A percentile compares a stretch with the other conserved stretches of the same genome.
phyloP scores from a whole-genome alignment of 2,888 invertebrate species.

The Phalera bucephala region DNA sequence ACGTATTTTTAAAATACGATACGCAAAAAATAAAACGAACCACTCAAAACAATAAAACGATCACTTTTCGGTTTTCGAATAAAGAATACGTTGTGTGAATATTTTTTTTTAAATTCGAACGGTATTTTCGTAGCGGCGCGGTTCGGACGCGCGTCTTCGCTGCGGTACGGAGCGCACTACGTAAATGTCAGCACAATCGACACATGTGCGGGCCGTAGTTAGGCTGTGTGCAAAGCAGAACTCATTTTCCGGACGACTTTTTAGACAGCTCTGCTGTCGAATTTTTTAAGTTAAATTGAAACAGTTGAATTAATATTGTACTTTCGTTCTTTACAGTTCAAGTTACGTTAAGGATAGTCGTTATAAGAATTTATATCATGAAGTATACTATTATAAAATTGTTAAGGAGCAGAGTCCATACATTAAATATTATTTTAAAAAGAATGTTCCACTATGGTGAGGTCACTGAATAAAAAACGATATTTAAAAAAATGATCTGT shows the following conservation, averaged over 20 bases:
- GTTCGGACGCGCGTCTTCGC: conserved; percentile 60
- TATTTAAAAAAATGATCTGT: too few relatives aligned
- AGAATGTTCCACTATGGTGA: too few relatives aligned
- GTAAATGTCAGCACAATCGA: conserved; percentile 78
- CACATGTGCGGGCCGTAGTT: conserved; percentile 75
- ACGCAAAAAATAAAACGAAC: conserved; percentile 20
- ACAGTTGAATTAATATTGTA: too few relatives aligned
- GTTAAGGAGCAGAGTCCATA: too few relatives aligned
- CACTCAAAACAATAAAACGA: conserved; percentile 38
- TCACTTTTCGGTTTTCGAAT: conserved; percentile 37
- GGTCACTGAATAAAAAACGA: too few relatives aligned
- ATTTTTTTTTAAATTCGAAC: conserved; percentile 44
- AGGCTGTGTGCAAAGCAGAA: conserved; percentile 46
- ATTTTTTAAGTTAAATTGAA: too few relatives aligned
- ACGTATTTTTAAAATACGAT: conserved; percentile 21
- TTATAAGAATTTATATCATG: too few relatives aligned
- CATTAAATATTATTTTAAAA: too few relatives aligned
- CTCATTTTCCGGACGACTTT: conserved; percentile 42
- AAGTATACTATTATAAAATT: too few relatives aligned
- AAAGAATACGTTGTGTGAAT: conserved; percentile 36
- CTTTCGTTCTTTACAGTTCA: too few relatives aligned
- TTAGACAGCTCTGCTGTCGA: conserved; percentile 5
- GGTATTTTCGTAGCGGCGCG: conserved; percentile 39
- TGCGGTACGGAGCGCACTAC: conserved; percentile 76
- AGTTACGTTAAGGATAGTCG: too few relatives aligned